Evolutionary conservation across 1,140 invertebrate genomes (phyloP).

Genomic region (Cyclargus thomasi): DNA sequence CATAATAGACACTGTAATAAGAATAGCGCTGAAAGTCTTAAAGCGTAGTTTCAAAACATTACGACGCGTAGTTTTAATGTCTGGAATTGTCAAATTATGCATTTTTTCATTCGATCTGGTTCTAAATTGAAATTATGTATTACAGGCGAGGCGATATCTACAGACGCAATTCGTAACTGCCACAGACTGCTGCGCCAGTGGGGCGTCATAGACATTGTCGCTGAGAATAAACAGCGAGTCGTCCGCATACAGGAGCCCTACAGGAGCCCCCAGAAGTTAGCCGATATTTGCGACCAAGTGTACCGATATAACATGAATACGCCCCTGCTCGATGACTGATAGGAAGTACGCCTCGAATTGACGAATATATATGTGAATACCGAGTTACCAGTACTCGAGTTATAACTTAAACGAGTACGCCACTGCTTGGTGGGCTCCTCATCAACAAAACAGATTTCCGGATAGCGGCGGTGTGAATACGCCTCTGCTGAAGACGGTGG

Average conservation of each 20-base stretch:
- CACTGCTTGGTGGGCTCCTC: too few relatives aligned
- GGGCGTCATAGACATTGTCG: constrained; percentile 79
- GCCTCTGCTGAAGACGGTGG: too few relatives aligned
- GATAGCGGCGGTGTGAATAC: too few relatives aligned
- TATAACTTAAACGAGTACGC: not conserved
- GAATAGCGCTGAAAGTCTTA: too few relatives aligned
- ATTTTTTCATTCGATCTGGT: too few relatives aligned
- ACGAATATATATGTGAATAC: too few relatives aligned
- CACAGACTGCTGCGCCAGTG: constrained; percentile 85
- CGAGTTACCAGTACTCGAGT: not conserved
- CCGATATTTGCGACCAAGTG: constrained; percentile 39
- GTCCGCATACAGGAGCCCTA: constrained; percentile 28
- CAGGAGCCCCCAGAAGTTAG: constrained; percentile 26
- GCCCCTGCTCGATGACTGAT: constrained; percentile 32
- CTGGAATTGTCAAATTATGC: too few relatives aligned
- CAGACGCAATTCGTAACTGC: constrained; percentile 88
- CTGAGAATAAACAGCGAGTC: not conserved
- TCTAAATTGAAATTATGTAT: constrained; percentile 5
- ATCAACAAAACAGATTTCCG: too few relatives aligned
- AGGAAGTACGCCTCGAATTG: not conserved
- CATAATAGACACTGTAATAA: too few relatives aligned
- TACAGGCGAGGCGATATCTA: constrained; percentile 87
- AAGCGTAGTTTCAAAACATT: too few relatives aligned
- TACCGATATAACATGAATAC: constrained; percentile 51
- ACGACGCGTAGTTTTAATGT: too few relatives aligned